Conservation (phyloP, 2,113 vertebrate genomes). For the Thalassoma bifasciatum region DNA sequence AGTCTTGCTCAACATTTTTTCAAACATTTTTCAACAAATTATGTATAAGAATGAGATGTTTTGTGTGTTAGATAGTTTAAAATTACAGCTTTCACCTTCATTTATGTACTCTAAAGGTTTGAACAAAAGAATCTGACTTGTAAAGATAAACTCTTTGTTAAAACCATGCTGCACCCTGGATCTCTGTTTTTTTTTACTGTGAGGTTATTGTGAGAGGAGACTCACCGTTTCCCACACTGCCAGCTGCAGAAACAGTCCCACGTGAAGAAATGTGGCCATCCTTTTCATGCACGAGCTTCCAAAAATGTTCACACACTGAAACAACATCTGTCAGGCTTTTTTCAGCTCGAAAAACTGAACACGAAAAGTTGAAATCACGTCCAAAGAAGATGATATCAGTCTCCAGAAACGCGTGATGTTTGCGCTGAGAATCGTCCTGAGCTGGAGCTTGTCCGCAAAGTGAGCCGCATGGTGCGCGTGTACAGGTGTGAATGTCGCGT, state of each 20-base stretch:
- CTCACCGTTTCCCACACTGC: conserved; percentile 59
- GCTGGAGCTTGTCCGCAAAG: conserved; percentile 7
- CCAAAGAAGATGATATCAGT: background rate
- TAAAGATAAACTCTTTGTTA: too few relatives aligned
- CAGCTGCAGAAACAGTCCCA: conserved; percentile 54
- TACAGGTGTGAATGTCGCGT: background rate
- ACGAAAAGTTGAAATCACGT: background rate
- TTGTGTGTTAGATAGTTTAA: too few relatives aligned
- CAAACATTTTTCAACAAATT: too few relatives aligned
- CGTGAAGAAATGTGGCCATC: conserved; percentile 28
- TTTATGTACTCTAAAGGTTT: too few relatives aligned
- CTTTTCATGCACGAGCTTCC: conserved; percentile 14
- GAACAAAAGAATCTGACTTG: too few relatives aligned
- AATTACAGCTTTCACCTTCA: too few relatives aligned
- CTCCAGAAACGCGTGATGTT: background rate
- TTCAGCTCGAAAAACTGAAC: conserved; percentile 16
- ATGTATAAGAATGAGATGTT: too few relatives aligned
- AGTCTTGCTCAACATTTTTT: too few relatives aligned
- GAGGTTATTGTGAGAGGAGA: background rate
- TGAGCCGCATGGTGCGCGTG: background rate
- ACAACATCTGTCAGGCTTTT: background rate
- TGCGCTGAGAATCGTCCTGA: background rate
- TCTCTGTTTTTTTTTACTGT: too few relatives aligned
- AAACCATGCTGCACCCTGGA: too few relatives aligned
- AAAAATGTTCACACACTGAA: background rate